Conservation (phyloP, 2,797 vertebrate species). For the Falco peregrinus region DNA sequence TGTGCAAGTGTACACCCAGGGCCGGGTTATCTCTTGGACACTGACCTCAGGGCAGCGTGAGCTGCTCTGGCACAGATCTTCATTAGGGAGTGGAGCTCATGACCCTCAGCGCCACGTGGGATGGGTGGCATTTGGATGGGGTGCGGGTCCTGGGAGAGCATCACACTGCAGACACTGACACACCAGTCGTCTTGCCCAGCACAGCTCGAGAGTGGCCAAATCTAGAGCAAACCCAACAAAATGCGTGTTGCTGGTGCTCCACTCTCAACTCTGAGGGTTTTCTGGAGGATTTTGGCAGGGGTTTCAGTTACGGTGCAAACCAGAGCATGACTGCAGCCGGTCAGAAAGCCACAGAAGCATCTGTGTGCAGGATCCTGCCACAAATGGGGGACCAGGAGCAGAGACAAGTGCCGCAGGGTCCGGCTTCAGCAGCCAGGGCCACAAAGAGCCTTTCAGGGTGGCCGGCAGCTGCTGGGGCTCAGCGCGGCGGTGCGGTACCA, state of each 20-base stretch:
- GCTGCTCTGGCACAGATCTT: fast-evolving
- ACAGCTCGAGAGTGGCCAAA: not conserved
- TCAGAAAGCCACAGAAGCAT: not conserved
- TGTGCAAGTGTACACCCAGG: not conserved
- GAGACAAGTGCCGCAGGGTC: not conserved
- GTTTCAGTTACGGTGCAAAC: not conserved
- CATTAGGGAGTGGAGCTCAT: not conserved
- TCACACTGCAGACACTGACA: not conserved
- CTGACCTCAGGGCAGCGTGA: not conserved
- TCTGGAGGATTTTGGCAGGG: not conserved
- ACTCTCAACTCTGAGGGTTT: not conserved
- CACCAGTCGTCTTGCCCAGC: not conserved
- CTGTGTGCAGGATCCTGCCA: not conserved
- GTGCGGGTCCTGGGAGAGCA: not conserved
- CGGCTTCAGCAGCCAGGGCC: not conserved
- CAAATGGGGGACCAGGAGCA: fast-evolving
- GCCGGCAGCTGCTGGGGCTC: not conserved
- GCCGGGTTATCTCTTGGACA: not conserved
- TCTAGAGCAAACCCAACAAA: not conserved
- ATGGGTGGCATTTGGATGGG: fast-evolving
- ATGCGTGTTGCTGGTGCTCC: not conserved
- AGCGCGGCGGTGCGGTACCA: not conserved
- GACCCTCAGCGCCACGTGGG: not conserved
- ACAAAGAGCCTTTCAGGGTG: slow-evolving; percentile 48
- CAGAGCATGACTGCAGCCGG: fast-evolving